phyloP scores from a whole-genome alignment of 2,113 vertebrate genomes.

The Tragelaphus imberbis region DNA sequence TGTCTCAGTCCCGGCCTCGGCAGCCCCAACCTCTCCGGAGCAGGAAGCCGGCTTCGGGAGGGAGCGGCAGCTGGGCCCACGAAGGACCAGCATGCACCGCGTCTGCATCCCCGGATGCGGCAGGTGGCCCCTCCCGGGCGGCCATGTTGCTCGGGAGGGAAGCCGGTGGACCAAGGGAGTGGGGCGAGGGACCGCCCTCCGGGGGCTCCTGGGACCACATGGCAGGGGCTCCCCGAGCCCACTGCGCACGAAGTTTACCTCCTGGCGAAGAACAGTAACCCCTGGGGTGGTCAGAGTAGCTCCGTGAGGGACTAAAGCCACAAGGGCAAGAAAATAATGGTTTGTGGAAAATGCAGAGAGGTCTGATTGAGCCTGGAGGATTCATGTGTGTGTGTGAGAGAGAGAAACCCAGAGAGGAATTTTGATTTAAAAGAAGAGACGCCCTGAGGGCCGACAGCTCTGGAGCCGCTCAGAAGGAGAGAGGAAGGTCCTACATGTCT shows the following conservation, averaged over 20 bases:
- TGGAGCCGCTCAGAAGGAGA: background rate
- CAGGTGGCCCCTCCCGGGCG: background rate
- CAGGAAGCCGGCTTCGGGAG: background rate
- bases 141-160: background rate
- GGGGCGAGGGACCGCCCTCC: background rate
- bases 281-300: too few relatives aligned
- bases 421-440: background rate
- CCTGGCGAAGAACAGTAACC: too few relatives aligned
- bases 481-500: background rate
- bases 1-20: background rate
- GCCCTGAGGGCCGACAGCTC: background rate
- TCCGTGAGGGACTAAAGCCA: background rate
- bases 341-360: rapidly evolving
- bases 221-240: too few relatives aligned
- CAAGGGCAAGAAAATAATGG: background rate
- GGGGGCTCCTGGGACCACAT: background rate
- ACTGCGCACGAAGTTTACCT: background rate
- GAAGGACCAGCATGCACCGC: rapidly evolving
- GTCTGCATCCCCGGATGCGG: rapidly evolving
- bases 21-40: background rate
- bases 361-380: rapidly evolving
- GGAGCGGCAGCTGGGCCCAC: rapidly evolving
- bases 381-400: background rate
- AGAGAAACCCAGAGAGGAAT: background rate
- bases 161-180: background rate